These are phyloP conservation scores for Salvelinus alpinus DNA, from an alignment of 2,113 vertebrate genomes.

Conservation along the genomic window DNA sequence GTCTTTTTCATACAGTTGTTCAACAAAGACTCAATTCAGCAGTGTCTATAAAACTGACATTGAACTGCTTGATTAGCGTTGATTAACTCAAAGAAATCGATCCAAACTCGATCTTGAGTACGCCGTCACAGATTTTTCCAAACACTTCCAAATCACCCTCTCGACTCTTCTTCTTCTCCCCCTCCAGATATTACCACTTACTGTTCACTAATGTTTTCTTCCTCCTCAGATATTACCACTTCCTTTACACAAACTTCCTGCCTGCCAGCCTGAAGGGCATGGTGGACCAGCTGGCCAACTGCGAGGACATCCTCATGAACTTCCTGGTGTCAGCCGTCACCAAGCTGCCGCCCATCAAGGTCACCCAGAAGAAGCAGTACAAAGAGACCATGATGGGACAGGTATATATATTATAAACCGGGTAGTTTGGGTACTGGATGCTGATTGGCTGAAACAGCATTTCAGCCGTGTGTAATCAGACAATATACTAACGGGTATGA, in stretches of 20 bases:
- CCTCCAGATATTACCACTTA: too few relatives aligned
- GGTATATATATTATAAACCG: conserved; percentile 65
- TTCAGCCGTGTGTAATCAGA: too few relatives aligned
- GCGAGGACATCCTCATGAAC: conserved; percentile 99
- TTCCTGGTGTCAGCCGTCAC: conserved; percentile 99
- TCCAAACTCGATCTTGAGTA: too few relatives aligned
- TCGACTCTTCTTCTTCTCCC: too few relatives aligned
- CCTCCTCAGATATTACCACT: conserved; percentile 94
- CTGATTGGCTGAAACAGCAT: too few relatives aligned
- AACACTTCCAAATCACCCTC: too few relatives aligned
- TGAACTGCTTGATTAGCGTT: background rate
- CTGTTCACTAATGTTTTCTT: background rate
- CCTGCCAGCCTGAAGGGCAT: conserved; percentile 95
- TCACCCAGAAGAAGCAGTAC: conserved; percentile 99
- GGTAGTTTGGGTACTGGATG: background rate
- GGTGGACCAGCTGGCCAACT: conserved; percentile 99
- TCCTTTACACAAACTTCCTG: conserved; percentile 96
- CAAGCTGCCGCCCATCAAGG: conserved; percentile 98
- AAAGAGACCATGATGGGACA: conserved; percentile 99
- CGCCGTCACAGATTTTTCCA: too few relatives aligned
- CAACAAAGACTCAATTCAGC: too few relatives aligned
- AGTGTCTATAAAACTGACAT: too few relatives aligned
- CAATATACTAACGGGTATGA: too few relatives aligned
- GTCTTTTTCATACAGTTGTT: too few relatives aligned
- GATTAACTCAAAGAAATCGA: too few relatives aligned